These are phyloP conservation scores for Pollicipes pollicipes DNA, from an alignment of 1,140 invertebrate genomes.

Conservation along the genomic window DNA sequence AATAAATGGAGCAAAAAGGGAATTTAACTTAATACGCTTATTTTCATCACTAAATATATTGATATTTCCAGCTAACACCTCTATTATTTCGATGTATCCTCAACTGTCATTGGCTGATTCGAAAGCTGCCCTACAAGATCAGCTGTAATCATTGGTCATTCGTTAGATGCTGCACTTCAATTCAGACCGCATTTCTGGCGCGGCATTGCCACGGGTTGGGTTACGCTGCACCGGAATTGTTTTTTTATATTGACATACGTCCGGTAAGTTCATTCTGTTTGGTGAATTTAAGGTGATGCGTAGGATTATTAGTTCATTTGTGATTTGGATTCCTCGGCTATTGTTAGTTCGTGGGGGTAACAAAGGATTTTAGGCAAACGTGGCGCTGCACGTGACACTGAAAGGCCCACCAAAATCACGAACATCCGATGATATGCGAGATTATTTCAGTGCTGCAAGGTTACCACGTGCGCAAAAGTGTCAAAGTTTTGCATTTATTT, in stretches of 20 bases:
- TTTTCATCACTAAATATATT: not conserved
- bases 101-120: not conserved
- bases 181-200: not conserved
- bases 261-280: not conserved
- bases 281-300: not conserved
- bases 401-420: too few species aligned
- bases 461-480: not conserved
- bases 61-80: too few species aligned
- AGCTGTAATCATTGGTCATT: not conserved
- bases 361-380: not conserved
- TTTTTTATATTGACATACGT: not conserved
- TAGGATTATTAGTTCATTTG: not conserved
- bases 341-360: not conserved
- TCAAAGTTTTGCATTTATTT: not conserved
- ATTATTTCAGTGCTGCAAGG: not conserved
- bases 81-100: too few species aligned
- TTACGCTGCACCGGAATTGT: not conserved
- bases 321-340: not conserved
- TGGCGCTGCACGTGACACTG: not conserved
- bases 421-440: not conserved
- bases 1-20: too few species aligned
- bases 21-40: too few species aligned
- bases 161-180: too few species aligned
- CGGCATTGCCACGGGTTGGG: not conserved
- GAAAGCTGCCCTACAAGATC: not conserved